A percentile compares a stretch with the other conserved stretches of the same genome.
Conservation (phyloP, 2,113 vertebrate species). For the Macquaria australasica region DNA sequence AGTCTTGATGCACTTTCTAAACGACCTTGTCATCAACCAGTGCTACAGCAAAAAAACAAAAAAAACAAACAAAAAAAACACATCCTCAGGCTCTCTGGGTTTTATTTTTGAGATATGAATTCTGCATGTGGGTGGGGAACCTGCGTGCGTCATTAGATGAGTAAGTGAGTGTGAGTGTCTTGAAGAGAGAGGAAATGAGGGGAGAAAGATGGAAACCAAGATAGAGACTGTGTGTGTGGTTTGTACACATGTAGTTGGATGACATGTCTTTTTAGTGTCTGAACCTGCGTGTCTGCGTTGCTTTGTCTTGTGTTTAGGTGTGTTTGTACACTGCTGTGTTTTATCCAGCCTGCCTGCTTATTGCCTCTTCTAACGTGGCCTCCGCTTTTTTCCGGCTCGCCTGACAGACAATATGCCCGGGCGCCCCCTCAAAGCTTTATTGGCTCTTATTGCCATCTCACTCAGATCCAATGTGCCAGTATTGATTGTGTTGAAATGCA, state of each 20-base stretch:
- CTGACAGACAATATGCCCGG: slow-evolving; percentile 61
- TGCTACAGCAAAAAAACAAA: slow-evolving; percentile 18
- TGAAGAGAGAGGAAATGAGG: slow-evolving; percentile 64
- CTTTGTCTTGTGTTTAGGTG: slow-evolving; percentile 20
- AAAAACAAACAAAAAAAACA: slow-evolving; percentile 22
- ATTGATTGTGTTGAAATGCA: slow-evolving; percentile 84
- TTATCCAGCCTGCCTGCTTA: slow-evolving; percentile 31
- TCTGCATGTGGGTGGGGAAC: slow-evolving; percentile 61
- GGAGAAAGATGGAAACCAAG: slow-evolving; percentile 52
- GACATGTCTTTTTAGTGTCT: neutral
- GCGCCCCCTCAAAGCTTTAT: slow-evolving; percentile 72
- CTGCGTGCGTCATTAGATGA: slow-evolving; percentile 61
- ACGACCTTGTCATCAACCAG: slow-evolving; percentile 6
- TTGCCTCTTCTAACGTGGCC: slow-evolving; percentile 43
- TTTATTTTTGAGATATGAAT: slow-evolving; percentile 47
- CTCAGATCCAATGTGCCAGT: slow-evolving; percentile 79
- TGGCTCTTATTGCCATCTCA: slow-evolving; percentile 79
- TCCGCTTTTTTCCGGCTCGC: slow-evolving; percentile 40
- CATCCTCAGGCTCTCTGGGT: slow-evolving; percentile 31
- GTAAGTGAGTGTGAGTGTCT: slow-evolving; percentile 46
- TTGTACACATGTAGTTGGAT: neutral
- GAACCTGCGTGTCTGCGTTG: neutral
- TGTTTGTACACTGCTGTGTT: slow-evolving; percentile 44
- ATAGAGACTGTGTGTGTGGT: slow-evolving; percentile 20
- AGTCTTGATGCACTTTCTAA: slow-evolving; percentile 18